phyloP scores from a whole-genome alignment of 1,140 invertebrate genomes.

The Caligus rogercresseyi region DNA sequence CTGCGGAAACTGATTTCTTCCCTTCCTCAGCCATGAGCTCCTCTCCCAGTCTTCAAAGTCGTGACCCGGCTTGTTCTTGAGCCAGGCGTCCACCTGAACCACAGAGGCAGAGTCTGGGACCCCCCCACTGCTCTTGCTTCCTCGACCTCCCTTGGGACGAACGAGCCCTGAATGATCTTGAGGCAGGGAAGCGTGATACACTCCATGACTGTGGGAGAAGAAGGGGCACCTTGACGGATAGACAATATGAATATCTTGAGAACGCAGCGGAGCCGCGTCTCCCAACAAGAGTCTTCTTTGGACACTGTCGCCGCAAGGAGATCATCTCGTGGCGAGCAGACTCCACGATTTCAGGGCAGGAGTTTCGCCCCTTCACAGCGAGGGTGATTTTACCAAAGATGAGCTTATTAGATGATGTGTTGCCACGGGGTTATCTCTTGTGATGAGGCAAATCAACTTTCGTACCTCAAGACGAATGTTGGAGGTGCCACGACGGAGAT shows the following conservation, averaged over 20 bases:
- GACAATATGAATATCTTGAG: constrained; percentile 62
- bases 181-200: constrained; percentile 60
- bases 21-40: background rate
- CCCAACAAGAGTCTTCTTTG: constrained; percentile 88
- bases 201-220: constrained; percentile 53
- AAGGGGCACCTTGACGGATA: constrained; percentile 38
- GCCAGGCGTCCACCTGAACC: constrained; percentile 52
- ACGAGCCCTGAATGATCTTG: constrained; percentile 61
- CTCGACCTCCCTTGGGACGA: constrained; percentile 31
- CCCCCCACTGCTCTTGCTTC: constrained; percentile 15
- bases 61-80: constrained; percentile 49
- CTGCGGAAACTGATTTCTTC: background rate
- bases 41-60: constrained; percentile 51
- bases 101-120: background rate
- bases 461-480: constrained; percentile 66
- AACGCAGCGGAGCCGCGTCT: constrained; percentile 70
- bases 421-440: constrained; percentile 64
- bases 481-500: constrained; percentile 48
- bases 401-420: constrained; percentile 63
- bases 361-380: constrained; percentile 31
- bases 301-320: constrained; percentile 67
- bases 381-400: constrained; percentile 53
- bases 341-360: constrained; percentile 47
- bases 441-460: constrained; percentile 70
- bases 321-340: constrained; percentile 65